Evolutionary conservation across 2,888 invertebrate genomes (phyloP).

Genomic region (Pomacea canaliculata): DNA sequence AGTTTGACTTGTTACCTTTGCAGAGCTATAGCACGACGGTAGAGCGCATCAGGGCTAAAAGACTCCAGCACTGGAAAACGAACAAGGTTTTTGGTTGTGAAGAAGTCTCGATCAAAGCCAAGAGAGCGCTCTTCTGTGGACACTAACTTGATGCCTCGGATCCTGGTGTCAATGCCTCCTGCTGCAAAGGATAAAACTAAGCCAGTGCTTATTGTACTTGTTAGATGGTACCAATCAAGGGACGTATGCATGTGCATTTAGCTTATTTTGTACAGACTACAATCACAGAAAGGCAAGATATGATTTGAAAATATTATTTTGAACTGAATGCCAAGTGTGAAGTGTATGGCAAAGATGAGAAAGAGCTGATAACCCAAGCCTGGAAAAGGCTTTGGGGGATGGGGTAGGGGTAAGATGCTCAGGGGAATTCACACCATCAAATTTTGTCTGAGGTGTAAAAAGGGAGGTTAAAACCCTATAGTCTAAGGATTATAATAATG

Average conservation of each 20-base stretch:
- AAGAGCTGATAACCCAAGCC: no score
- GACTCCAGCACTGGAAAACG: constrained; percentile 64
- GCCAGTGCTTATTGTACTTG: not conserved
- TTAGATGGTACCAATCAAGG: not conserved
- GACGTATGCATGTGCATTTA: not conserved
- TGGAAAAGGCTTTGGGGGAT: no score
- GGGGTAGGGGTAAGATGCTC: no score
- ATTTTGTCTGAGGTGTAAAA: no score
- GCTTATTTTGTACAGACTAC: not conserved
- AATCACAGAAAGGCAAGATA: not conserved
- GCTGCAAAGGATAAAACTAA: constrained; percentile 43
- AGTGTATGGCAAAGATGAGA: no score
- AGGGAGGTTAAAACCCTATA: no score
- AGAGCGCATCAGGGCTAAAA: constrained; percentile 55
- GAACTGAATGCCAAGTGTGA: not conserved
- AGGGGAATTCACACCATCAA: no score
- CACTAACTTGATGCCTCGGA: constrained; percentile 63
- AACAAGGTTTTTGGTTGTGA: constrained; percentile 58
- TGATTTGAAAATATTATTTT: not conserved
- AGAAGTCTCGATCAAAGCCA: constrained; percentile 65
- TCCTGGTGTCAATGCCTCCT: constrained; percentile 67
- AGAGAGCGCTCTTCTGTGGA: constrained; percentile 62
- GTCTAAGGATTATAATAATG: no score
- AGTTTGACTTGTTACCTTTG: constrained; percentile 54
- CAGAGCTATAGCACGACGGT: constrained; percentile 60